Base-by-base conservation (phyloP, 2,113 vertebrate species). In the Telmatochromis bifrenatus region DNA sequence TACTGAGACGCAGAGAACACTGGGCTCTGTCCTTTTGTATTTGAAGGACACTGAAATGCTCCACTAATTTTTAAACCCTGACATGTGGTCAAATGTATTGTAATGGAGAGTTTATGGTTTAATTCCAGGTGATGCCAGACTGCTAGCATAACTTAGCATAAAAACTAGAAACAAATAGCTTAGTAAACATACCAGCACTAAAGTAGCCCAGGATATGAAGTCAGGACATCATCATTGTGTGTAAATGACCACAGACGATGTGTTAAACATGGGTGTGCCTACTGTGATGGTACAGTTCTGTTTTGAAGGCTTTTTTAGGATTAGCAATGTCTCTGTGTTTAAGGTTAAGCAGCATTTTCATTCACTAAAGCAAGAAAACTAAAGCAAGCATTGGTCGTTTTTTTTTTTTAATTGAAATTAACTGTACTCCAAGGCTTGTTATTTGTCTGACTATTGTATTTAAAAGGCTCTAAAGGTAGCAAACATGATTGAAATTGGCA, bases 401-500 rank as follows among this genome's bases (percentile, higher is more conserved):
- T 31, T 8, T 26, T 58, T 9, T 31, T 53, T 35, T 7, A 0
- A 37, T 3, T 65, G 17, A 35, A n/a, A 37, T 65, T 5, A 65
- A n/a, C 31, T 65, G 60, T 35, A 2, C 17, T n/a, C 31, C 1
- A 65, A 35, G 17, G 7, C 17, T 65, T 62, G 17, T 35, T 35
- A 65, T 65, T 65, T 35, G 31, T 65, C 60, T 65, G 31, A 65
- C 11, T n/a, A 37, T 37, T 65, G 17, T 65, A n/a, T 65, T 37
- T 65, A 35, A 65, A 65, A n/a, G 17, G 33, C 6, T 37, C 10
- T 13, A 65, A 65, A 37, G 19, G 31, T 65, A 65, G 10, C 17
- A 65, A 37, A 65, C 17, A 37, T 65, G 4, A 19, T n/a, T 37
- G 60, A 12, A 65, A 65, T 12, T 37, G 60, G 60, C 33, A n/a